These are phyloP conservation scores for Gnathonemus longibarbis DNA, from an alignment of 2,113 vertebrate species.

Conservation along the genomic window DNA sequence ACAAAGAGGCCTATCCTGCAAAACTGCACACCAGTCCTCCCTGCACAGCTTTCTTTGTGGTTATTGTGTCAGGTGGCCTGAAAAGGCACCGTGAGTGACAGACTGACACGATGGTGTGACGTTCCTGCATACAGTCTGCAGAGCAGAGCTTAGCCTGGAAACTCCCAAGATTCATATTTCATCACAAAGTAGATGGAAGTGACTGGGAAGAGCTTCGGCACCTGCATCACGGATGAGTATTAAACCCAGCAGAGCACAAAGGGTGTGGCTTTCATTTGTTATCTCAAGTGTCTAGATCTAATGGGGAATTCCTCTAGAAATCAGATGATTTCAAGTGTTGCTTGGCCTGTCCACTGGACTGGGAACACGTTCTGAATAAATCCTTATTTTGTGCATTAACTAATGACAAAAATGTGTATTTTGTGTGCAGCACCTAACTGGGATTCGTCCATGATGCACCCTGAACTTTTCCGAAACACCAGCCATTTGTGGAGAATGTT, in stretches of 20 bases:
- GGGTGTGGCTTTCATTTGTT: background rate
- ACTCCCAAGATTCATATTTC: background rate
- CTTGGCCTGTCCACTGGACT: background rate
- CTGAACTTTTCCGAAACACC: background rate
- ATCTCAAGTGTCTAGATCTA: background rate
- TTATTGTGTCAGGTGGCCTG: background rate
- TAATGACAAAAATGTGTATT: background rate
- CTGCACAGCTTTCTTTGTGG: background rate
- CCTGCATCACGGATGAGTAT: background rate
- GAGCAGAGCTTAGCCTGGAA: slow-evolving; percentile 30
- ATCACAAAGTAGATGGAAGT: slow-evolving; percentile 27
- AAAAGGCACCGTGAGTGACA: background rate
- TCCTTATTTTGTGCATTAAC: background rate
- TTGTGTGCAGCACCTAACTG: background rate
- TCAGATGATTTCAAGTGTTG: background rate
- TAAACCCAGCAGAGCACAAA: background rate
- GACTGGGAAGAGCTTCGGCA: background rate
- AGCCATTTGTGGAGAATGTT: background rate
- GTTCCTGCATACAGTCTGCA: slow-evolving; percentile 27
- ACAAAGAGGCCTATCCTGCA: background rate
- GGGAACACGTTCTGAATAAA: background rate
- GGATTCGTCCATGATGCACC: background rate
- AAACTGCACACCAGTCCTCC: background rate
- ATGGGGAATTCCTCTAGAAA: background rate
- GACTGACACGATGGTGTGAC: background rate